A percentile compares a stretch with the other conserved stretches of the same genome.
These are phyloP conservation scores for Torymus texanus DNA, from an alignment of 2,888 invertebrate genomes.

Conservation along the genomic window DNA sequence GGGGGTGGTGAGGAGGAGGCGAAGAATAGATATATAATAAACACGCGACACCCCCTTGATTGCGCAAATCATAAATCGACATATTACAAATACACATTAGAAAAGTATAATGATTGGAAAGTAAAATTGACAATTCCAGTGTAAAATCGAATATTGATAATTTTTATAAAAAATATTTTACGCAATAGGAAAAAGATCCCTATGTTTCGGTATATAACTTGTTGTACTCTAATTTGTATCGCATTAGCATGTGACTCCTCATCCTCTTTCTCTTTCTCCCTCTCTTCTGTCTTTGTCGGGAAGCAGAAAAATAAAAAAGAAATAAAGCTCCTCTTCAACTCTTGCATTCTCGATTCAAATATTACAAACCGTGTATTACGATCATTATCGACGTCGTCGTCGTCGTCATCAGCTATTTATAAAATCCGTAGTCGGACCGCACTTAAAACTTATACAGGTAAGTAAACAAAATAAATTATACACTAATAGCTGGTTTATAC, in stretches of 20 bases:
- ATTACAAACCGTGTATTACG: too few species aligned
- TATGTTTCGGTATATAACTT: constrained; percentile 26
- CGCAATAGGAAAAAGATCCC: constrained; percentile 25
- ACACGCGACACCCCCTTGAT: too few species aligned
- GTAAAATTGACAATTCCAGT: constrained; percentile 12
- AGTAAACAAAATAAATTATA: constrained; percentile 1
- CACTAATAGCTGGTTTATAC: neutral
- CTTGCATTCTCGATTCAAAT: too few species aligned
- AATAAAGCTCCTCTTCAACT: neutral
- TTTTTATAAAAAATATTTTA: constrained; percentile 36
- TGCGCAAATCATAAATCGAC: too few species aligned
- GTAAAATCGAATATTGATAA: constrained; percentile 9
- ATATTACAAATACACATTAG: neutral
- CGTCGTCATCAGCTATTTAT: too few species aligned
- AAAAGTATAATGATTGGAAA: constrained; percentile 7
- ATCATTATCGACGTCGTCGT: too few species aligned
- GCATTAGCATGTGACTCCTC: too few species aligned
- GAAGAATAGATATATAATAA: too few species aligned
- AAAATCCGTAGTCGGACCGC: too few species aligned
- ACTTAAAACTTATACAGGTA: neutral
- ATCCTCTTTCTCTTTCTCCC: neutral
- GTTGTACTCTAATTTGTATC: constrained; percentile 34
- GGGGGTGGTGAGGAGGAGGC: too few species aligned
- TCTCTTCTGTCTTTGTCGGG: neutral
- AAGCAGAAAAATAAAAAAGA: constrained; percentile 2